These are phyloP conservation scores for Diadumene lineata DNA, from an alignment of 92 coral and sea anemone genomes.

Conservation along the genomic window DNA sequence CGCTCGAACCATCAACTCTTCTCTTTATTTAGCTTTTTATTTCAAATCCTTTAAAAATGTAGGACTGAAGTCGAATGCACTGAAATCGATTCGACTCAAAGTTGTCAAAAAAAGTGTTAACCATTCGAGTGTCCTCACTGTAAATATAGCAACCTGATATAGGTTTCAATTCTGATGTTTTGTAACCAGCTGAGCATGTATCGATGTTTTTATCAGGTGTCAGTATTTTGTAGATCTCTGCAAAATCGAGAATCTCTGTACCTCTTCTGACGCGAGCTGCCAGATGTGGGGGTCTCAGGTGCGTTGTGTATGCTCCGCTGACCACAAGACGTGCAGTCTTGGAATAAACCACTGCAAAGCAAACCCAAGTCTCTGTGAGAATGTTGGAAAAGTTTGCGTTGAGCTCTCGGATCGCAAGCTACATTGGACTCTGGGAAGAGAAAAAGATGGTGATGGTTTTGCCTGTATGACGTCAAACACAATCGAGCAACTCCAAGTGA, in stretches of 20 bases:
- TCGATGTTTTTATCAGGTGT: slow-evolving; percentile 69
- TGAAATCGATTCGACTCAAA: no score
- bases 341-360: slow-evolving; percentile 94
- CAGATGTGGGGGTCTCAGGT: slow-evolving; percentile 81
- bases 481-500: slow-evolving; percentile 46
- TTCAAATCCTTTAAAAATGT: no score
- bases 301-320: slow-evolving; percentile 70
- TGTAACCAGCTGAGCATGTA: no score
- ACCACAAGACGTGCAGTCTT: slow-evolving; percentile 55
- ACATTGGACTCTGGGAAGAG: slow-evolving; percentile 81
- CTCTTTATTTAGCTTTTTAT: no score
- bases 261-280: slow-evolving; percentile 60
- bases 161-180: no score
- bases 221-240: slow-evolving; percentile 95
- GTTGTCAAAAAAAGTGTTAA: no score
- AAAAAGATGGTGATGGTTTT: slow-evolving; percentile 70
- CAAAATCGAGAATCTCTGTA: slow-evolving; percentile 67
- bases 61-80: no score
- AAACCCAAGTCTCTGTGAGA: slow-evolving; percentile 83
- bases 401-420: slow-evolving; percentile 74
- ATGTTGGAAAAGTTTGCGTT: slow-evolving; percentile 63
- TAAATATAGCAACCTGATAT: no score
- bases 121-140: no score
- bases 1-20: no score
- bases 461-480: slow-evolving; percentile 63